Evolutionary conservation across 37 sponge, comb jelly and placozoan genomes (phyloP), one percentile per base, ranked within the genome.

Genomic region (Chondrosia reniformis): DNA sequence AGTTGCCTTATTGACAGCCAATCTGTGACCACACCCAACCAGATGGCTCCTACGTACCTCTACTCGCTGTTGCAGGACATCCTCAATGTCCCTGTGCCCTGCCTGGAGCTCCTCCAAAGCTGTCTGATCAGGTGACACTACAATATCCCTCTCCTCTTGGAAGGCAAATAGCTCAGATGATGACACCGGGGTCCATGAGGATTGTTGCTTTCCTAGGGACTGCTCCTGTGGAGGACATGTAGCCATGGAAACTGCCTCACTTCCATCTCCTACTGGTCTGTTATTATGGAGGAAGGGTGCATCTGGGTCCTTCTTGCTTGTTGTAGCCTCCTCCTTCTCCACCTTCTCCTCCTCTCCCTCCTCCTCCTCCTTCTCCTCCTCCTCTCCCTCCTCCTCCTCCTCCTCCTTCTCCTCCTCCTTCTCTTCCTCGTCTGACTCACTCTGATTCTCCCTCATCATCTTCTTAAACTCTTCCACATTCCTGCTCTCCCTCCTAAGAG

Each of bases 21-120:
- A 40, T 17, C 39, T 36, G 43, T 39, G 42, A 39, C 38, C 43
- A 43, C 44, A 2, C 5, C 25, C n/a, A 17, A 7, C 36, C 43
- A 40, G 39, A 39, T 66, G 67, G 36, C 15, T 19, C 24, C 31
- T 34, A 36, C 38, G 5, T 32, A 69, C 72, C 72, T 69, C 44
- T 21, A 24, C 31, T 7, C 72, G 15, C 9, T 25, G 44, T 6
- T 38, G 72, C 43, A 69, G 36, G 19, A 44, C 42, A n/a, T 44
- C 39, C 44, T 43, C 42, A 22, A 69, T 44, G 22, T 69, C 72
- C 43, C 31, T 12, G 72, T 69, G 72, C 5, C 72, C 72, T n/a
- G 72, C 43, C 44, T 69, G 72, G 1, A 69, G 8, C 43, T 69
- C 72, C 43, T 69, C 72, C 41, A 69, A 13, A 17, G 72, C 72